phyloP scores from a whole-genome alignment of 1,140 invertebrate genomes.

The Saccostrea cuccullata region DNA sequence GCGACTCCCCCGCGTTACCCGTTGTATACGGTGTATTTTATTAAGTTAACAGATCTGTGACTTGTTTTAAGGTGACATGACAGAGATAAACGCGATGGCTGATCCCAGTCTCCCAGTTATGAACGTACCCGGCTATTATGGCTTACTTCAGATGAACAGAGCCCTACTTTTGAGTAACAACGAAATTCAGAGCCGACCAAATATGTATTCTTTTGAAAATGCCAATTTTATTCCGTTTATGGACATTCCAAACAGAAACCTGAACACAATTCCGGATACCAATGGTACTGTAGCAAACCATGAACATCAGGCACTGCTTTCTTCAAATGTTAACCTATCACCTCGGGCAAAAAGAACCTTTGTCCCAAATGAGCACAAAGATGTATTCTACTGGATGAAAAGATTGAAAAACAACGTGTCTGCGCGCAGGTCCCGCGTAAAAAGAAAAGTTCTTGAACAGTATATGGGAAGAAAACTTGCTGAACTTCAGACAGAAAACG shows the following conservation, averaged over 20 bases:
- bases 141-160: conserved; percentile 1
- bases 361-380: conserved; percentile 65
- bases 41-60: no score
- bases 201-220: background rate
- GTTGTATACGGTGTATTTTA: no score
- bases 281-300: background rate
- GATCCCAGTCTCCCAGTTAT: background rate
- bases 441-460: conserved; percentile 64
- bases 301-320: background rate
- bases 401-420: conserved; percentile 68
- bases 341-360: conserved; percentile 63
- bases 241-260: background rate
- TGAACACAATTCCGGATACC: background rate
- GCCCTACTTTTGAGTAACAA: background rate
- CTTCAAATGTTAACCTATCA: conserved; percentile 3
- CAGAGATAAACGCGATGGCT: background rate
- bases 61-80: no score
- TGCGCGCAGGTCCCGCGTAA: conserved; percentile 63
- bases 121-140: background rate
- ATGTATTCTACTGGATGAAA: conserved; percentile 65
- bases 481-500: conserved; percentile 63
- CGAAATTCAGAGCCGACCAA: background rate
- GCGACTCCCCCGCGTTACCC: no score
- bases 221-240: background rate
- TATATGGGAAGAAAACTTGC: conserved; percentile 58